Base-by-base conservation (phyloP, 2,888 invertebrate species). In the Parnassius smintheus region DNA sequence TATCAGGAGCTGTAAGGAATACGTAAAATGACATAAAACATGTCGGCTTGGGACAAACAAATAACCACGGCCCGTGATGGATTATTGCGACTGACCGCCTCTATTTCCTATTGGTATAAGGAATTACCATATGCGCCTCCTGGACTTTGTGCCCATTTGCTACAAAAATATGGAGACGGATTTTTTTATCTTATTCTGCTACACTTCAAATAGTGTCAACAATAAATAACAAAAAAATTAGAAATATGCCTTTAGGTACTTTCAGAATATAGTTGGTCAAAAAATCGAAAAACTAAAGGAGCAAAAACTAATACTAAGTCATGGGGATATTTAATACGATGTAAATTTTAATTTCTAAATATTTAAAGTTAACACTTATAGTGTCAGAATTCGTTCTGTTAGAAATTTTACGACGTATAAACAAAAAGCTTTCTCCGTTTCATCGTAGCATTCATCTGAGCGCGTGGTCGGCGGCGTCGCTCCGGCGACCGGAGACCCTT, bases 1-100 rank as follows among this genome's bases (percentile, higher is more conserved):
- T 91, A 91, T 91, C 91, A 91, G 87, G 86, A 86, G 90, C 87
- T 90, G 91, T 84, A 83, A 90, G 90, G 91, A 91, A 91, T 91
- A 90, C 90, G 80, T 83, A 91, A 91, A 88, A 85, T 85, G 88
- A 86, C 89, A 87, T 85, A 87, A 85, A 89, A 88, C 86, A 86
- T 81, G 85, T 75, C 82, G 74, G 77, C 72, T 75, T 75, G 76
- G 80, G 77, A 80, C 85, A 80, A 83, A 89, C 88, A 87, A 87
- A 86, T 80, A 81, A 77, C 80, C 76, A 73, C 68, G 66, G 72
- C 77, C 78, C 76, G 86, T 91, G 91, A 91, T 90, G 91, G 91
- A 91, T 91, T 91, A 91, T 91, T 91, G 90, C 89, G 78, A 86
- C 83, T 90, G 91, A 90, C 91, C 91, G 88, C 89, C 85, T 85